Evolutionary conservation across 2,113 vertebrate species (phyloP).

Genomic region (Bostrychus sinensis): DNA sequence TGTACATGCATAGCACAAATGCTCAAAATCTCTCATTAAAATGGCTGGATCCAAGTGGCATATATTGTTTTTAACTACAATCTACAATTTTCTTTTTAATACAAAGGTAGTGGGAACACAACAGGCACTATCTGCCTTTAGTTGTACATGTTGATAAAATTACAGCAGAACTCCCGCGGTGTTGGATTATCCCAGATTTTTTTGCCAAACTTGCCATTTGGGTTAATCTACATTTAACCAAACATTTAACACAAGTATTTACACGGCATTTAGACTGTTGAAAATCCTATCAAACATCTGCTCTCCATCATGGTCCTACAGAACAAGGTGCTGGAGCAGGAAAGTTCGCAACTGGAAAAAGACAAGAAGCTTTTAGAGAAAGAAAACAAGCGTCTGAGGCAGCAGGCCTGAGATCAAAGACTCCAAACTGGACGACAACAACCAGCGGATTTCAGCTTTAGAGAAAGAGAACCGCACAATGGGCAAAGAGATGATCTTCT

Average conservation of each 20-base stretch:
- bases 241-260: slow-evolving; percentile 30
- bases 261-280: slow-evolving; percentile 10
- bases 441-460: slow-evolving; percentile 86
- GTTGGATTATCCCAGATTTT: slow-evolving; percentile 49
- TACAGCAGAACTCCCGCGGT: neutral
- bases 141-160: slow-evolving; percentile 26
- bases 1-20: neutral
- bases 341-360: slow-evolving; percentile 93
- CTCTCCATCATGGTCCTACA: slow-evolving; percentile 18
- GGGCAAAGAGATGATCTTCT: slow-evolving; percentile 88
- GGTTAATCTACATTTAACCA: slow-evolving; percentile 23
- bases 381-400: slow-evolving; percentile 94
- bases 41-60: too few species aligned
- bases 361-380: slow-evolving; percentile 98
- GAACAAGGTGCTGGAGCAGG: slow-evolving; percentile 91
- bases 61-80: too few species aligned
- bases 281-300: slow-evolving; percentile 24
- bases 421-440: slow-evolving; percentile 90
- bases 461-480: slow-evolving; percentile 96
- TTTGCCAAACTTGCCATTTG: neutral
- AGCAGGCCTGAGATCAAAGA: slow-evolving; percentile 97
- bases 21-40: too few species aligned
- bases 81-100: too few species aligned
- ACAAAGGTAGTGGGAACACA: too few species aligned
- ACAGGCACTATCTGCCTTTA: too few species aligned